Percentiles rank a stretch among this genome's conserved stretches.
phyloP scores from a whole-genome alignment of 2,888 invertebrate species.

The Pocota personata region DNA sequence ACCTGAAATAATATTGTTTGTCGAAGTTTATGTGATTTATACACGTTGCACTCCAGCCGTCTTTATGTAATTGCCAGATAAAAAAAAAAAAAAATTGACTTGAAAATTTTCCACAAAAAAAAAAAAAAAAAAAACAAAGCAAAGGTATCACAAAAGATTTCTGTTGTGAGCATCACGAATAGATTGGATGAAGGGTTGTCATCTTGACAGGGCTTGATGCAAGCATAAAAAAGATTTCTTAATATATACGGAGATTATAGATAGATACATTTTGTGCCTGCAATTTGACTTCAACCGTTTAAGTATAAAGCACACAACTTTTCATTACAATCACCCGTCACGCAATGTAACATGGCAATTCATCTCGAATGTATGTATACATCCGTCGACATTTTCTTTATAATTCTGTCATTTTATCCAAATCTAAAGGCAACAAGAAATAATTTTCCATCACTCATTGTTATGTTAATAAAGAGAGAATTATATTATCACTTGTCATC shows the following conservation, averaged over 20 bases:
- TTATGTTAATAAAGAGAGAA: background rate
- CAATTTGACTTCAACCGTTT: background rate
- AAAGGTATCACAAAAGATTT: no score
- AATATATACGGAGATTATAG: background rate
- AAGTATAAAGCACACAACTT: background rate
- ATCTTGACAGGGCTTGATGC: background rate
- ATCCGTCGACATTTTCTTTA: background rate
- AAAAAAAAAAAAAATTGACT: background rate
- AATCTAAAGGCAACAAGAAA: background rate
- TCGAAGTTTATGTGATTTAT: no score
- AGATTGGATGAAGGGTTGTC: background rate
- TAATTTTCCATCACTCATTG: background rate
- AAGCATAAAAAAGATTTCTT: no score
- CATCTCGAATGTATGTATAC: background rate
- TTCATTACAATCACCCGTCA: background rate
- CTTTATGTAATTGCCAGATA: background rate
- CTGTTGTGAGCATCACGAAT: no score
- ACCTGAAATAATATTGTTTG: no score
- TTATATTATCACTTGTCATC: conserved; percentile 34
- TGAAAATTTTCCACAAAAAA: background rate
- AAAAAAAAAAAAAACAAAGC: no score
- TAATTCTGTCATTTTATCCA: background rate
- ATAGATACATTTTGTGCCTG: background rate
- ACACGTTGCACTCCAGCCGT: background rate
- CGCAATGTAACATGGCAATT: conserved; percentile 5